A percentile compares a stretch with the other conserved stretches of the same genome.
Conservation (phyloP, 2,888 invertebrate species). For the Apodemia zela region DNA sequence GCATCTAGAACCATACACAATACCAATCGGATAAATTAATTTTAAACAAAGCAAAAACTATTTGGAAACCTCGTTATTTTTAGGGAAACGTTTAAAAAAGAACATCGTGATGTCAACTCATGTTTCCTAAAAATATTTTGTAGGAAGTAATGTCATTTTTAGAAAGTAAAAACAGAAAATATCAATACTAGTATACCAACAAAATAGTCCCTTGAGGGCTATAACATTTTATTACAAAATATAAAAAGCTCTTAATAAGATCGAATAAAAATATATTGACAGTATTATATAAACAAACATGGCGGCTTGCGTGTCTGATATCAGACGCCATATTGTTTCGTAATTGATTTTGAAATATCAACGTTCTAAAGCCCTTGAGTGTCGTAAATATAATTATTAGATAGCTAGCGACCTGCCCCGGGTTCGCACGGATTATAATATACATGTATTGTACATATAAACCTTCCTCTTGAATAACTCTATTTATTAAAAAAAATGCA, state of each 20-base stretch:
- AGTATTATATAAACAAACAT: background rate
- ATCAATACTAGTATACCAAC: background rate
- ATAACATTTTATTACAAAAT: background rate
- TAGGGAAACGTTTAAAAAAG: too few relatives aligned
- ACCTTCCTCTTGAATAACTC: too few relatives aligned
- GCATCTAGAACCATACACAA: too few relatives aligned
- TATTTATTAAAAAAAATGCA: too few relatives aligned
- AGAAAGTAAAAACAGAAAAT: background rate
- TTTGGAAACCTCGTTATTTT: too few relatives aligned
- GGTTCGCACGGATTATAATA: too few relatives aligned
- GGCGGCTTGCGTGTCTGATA: background rate
- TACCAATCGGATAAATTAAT: too few relatives aligned
- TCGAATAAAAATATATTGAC: background rate
- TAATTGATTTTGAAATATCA: background rate
- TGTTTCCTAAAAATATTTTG: too few relatives aligned
- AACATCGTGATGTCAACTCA: too few relatives aligned
- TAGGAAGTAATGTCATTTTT: background rate
- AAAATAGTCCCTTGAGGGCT: background rate
- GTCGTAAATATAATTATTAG: background rate
- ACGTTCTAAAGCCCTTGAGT: background rate
- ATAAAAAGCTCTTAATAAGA: constrained; percentile 7
- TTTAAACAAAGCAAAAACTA: too few relatives aligned
- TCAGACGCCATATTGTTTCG: background rate
- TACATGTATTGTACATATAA: too few relatives aligned
- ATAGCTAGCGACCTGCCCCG: too few relatives aligned